A percentile compares a stretch with the other conserved stretches of the same genome.
These are phyloP conservation scores for Greenwoodochromis staneri DNA, from an alignment of 2,113 vertebrate genomes.

Conservation along the genomic window DNA sequence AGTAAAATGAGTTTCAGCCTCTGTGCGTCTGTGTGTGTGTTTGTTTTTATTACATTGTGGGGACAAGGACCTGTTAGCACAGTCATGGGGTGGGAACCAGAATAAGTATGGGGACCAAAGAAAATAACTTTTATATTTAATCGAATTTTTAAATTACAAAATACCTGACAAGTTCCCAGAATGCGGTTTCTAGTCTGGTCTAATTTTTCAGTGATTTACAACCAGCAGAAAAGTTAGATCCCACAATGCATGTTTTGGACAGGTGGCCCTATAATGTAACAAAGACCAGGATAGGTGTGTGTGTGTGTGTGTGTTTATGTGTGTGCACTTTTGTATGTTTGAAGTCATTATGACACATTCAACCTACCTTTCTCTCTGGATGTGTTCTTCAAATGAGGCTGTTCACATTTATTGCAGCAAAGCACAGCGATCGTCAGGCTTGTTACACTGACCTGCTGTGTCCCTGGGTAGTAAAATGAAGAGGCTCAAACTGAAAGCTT, in stretches of 20 bases:
- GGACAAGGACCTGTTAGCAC: neutral
- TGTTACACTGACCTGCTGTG: neutral
- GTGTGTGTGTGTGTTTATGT: neutral
- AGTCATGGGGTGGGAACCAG: neutral
- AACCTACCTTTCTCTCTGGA: neutral
- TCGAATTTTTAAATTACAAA: neutral
- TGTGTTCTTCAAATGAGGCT: neutral
- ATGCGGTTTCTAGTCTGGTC: neutral
- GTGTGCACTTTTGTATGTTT: neutral
- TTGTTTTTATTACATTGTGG: neutral
- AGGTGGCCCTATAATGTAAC: neutral
- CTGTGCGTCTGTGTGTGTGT: neutral
- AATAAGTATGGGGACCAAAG: neutral
- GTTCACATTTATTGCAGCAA: neutral
- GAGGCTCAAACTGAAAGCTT: neutral
- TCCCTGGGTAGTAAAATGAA: constrained; percentile 28
- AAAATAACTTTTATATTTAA: neutral
- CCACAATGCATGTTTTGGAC: neutral
- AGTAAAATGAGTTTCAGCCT: constrained; percentile 16
- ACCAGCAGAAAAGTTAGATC: neutral
- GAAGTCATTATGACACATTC: neutral
- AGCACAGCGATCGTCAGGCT: neutral
- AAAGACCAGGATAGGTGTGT: neutral
- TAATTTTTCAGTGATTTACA: neutral
- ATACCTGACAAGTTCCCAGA: neutral